Evolutionary conservation across 2,797 vertebrate species (phyloP), one percentile per base, ranked within the genome.

Genomic region (Siniperca obscura): DNA sequence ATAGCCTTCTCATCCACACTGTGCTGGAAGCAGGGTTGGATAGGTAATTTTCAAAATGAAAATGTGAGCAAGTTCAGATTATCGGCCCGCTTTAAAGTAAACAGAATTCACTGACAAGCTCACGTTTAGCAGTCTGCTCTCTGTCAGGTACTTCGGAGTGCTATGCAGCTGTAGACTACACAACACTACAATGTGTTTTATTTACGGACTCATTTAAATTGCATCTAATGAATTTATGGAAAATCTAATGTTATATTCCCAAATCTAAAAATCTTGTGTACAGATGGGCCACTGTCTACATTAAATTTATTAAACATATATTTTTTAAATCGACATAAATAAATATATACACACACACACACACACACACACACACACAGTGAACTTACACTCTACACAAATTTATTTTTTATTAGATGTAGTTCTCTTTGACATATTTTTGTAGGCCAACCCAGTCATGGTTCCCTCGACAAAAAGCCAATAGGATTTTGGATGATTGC

Each of bases 1-100:
- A 40, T 19, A 30, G 67, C 22, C 46, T 48, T 56, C 61, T 89
- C 53, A 67, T 72, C 72, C 42, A 53, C 34, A 7, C 69, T 48
- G 48, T 12, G 60, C 42, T 50, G 69, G 44, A 57, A 53, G n/a
- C 34, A 7, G n/a, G 5, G 38, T 55, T 8, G 16, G 82, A 74
- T 53, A 65, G 70, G 69, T 70, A 65, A 61, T 46, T 44, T 83
- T 80, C 7, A 55, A 50, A 57, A 75, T 61, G 16, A 46, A 78
- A 79, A 60, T 46, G 25, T 22, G 19, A 60, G 76, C 59, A 52
- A 21, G 48, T 61, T 56, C 27, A 40, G 70, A 78, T 65, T 53
- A 52, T 44, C 2, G 0, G 12, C 25, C 60, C 0, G 9, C 52
- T 74, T 70, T 36, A 76, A 57, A 70, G 50, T 52, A 69, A 64